Percentiles rank a stretch among this genome's conserved stretches.
Conservation (phyloP, 2,888 invertebrate genomes). For the Acrobeloides nanus region DNA sequence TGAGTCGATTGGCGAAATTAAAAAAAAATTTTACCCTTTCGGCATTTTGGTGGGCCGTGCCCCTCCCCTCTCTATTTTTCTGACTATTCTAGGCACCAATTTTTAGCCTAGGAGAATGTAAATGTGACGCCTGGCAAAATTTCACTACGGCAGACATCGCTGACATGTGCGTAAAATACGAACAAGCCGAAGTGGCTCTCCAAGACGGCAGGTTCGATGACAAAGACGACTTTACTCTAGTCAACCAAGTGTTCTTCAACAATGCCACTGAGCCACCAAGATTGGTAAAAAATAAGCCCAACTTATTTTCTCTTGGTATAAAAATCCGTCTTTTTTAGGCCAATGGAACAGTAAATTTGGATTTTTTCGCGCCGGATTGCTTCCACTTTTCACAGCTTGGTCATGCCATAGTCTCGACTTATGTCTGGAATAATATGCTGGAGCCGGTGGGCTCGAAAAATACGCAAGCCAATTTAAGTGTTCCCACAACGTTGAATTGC, state of each 20-base stretch:
- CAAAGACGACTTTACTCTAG: constrained; percentile 37
- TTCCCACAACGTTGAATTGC: too few relatives aligned
- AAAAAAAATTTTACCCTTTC: constrained; percentile 9
- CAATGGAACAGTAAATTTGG: too few relatives aligned
- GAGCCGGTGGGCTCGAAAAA: too few relatives aligned
- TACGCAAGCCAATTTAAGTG: too few relatives aligned
- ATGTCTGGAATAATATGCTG: too few relatives aligned
- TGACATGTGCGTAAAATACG: constrained; percentile 25
- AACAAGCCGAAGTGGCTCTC: constrained; percentile 26
- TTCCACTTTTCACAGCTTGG: too few relatives aligned
- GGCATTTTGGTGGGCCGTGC: constrained; percentile 17
- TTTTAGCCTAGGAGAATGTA: constrained; percentile 31
- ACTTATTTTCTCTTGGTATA: too few relatives aligned
- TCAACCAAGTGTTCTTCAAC: constrained; percentile 38
- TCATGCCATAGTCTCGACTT: too few relatives aligned
- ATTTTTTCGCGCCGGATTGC: too few relatives aligned
- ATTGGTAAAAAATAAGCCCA: constrained; percentile 21
- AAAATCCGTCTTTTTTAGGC: too few relatives aligned
- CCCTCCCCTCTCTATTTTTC: not conserved
- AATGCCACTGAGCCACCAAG: constrained; percentile 28
- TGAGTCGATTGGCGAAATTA: too few relatives aligned
- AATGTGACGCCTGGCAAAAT: constrained; percentile 30
- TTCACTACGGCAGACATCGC: constrained; percentile 26
- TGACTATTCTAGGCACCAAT: not conserved
- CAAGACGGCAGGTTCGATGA: constrained; percentile 29